Evolutionary conservation across 2,113 vertebrate genomes (phyloP).

Genomic region (Abramis brama): DNA sequence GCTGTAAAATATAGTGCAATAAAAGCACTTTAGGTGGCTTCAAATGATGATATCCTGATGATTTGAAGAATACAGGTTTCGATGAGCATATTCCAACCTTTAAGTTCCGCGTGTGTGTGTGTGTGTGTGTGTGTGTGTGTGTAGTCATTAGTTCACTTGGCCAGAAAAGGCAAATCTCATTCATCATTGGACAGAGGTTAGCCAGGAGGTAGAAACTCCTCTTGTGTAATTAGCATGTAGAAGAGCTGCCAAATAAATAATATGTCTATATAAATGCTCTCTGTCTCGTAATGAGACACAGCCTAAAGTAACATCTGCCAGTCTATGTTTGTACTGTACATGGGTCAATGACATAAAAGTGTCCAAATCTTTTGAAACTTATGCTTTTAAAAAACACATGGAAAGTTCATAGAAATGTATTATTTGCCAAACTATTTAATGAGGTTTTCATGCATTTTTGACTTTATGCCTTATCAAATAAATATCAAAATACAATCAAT

Average conservation of each 20-base stretch:
- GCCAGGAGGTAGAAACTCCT: not conserved
- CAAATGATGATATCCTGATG: not conserved
- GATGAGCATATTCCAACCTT: too few relatives aligned
- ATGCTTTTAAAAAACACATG: not conserved
- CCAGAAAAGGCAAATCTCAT: not conserved
- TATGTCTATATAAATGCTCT: not conserved
- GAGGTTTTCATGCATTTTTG: not conserved
- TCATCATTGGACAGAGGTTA: not conserved
- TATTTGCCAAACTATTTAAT: not conserved
- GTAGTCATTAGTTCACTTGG: not conserved
- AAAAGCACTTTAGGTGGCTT: not conserved
- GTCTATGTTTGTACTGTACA: not conserved
- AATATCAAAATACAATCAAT: not conserved
- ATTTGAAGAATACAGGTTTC: not conserved
- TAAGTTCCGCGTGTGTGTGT: not conserved
- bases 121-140: not conserved
- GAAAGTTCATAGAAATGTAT: not conserved
- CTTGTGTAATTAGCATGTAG: not conserved
- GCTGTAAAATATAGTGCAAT: not conserved
- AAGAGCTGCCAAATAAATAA: not conserved
- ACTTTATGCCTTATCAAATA: not conserved
- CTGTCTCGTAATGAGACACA: not conserved
- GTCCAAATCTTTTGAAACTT: not conserved
- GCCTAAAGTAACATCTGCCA: not conserved
- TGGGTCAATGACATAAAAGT: not conserved